phyloP scores from a whole-genome alignment of 2,797 vertebrate genomes.

The Sebastes trivittatus region DNA sequence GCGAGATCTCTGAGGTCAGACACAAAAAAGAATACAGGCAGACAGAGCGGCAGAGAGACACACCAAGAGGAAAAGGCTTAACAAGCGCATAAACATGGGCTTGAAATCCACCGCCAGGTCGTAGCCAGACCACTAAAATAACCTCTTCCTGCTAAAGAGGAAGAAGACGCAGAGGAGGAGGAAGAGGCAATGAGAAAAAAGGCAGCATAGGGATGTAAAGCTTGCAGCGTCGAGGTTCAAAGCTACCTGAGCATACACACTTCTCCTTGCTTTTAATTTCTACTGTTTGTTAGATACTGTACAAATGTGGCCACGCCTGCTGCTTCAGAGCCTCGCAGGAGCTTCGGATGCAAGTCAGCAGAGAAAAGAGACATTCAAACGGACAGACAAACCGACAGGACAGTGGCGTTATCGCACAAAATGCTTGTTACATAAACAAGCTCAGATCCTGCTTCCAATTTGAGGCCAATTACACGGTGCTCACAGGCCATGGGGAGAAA shows the following conservation, averaged over 20 bases:
- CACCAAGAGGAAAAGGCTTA: constrained; percentile 26
- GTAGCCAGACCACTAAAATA: not conserved
- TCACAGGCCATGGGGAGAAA: constrained; percentile 60
- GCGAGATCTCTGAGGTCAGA: constrained; percentile 69
- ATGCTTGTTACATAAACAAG: constrained; percentile 68
- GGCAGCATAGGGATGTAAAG: not conserved
- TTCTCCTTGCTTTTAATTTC: not conserved
- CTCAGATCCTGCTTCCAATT: constrained; percentile 64
- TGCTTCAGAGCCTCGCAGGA: not conserved
- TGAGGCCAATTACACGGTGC: constrained; percentile 69
- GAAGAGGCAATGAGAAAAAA: not conserved
- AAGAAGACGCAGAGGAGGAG: not conserved
- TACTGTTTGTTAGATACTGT: not conserved
- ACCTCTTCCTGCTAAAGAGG: not conserved
- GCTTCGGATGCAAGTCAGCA: constrained; percentile 18
- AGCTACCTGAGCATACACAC: not conserved
- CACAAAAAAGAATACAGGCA: constrained; percentile 49
- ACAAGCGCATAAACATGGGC: constrained; percentile 3
- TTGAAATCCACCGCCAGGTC: constrained; percentile 21
- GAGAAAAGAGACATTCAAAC: constrained; percentile 1
- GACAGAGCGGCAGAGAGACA: constrained; percentile 20
- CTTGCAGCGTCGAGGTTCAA: not conserved
- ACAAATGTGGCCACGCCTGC: not conserved
- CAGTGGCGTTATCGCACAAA: constrained; percentile 43
- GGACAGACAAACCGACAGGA: constrained; percentile 9